Evolutionary conservation across 2,888 invertebrate species (phyloP).

Genomic region (Aproaerema taeniolella): DNA sequence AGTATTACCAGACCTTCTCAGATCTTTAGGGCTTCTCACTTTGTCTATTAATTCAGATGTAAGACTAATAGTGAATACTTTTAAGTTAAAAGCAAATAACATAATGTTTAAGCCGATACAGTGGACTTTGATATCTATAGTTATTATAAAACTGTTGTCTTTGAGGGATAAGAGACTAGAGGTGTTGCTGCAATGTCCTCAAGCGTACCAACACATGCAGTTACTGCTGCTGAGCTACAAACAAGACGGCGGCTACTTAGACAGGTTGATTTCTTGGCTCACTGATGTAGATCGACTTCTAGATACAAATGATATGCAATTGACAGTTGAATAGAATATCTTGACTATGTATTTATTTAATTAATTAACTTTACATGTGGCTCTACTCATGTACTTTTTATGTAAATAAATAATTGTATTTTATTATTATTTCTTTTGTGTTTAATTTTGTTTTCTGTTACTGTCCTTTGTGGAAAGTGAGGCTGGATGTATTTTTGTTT

Average conservation of each 20-base stretch:
- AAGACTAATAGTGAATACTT: constrained; percentile 77
- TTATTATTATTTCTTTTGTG: too few species aligned
- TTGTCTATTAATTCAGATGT: constrained; percentile 63
- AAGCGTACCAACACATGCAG: constrained; percentile 59
- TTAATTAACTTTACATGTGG: not conserved
- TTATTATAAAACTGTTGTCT: constrained; percentile 80
- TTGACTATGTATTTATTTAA: too few species aligned
- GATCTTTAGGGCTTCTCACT: constrained; percentile 61
- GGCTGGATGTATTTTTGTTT: too few species aligned
- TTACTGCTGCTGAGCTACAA: constrained; percentile 67
- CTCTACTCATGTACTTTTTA: not conserved
- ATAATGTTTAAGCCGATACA: constrained; percentile 84
- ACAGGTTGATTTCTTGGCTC: constrained; percentile 67
- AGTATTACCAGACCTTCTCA: constrained; percentile 77
- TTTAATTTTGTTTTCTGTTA: too few species aligned
- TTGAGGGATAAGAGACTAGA: constrained; percentile 49
- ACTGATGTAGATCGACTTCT: constrained; percentile 67
- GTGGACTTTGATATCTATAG: constrained; percentile 83
- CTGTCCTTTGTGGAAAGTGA: too few species aligned
- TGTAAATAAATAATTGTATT: not conserved
- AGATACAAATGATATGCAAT: constrained; percentile 53
- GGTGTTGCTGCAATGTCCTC: constrained; percentile 42
- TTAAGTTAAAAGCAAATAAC: constrained; percentile 82
- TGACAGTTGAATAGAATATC: constrained; percentile 47
- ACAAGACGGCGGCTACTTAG: constrained; percentile 68